phyloP scores from a whole-genome alignment of 2,113 vertebrate species.

The Platichthys flesus region DNA sequence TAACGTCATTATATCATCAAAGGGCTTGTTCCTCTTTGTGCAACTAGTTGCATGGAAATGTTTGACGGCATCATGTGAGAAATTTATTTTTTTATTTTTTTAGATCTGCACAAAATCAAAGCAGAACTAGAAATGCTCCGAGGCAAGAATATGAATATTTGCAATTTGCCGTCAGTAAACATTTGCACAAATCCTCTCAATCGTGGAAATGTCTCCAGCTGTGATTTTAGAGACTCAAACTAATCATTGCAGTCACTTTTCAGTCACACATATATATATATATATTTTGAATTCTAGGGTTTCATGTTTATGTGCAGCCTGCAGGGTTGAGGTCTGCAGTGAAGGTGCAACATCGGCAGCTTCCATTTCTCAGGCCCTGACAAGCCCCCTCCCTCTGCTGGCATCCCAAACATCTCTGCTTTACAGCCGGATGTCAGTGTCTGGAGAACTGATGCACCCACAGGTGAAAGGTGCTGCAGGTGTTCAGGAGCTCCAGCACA shows the following conservation, averaged over 20 bases:
- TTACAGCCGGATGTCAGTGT: slow-evolving; percentile 15
- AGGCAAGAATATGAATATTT: not conserved
- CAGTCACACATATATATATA: not conserved
- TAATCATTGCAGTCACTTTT: not conserved
- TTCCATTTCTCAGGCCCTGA: slow-evolving; percentile 60
- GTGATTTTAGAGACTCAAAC: not conserved
- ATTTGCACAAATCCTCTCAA: not conserved
- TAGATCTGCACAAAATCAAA: not conserved
- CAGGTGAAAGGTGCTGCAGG: slow-evolving; percentile 37
- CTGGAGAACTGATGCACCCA: slow-evolving; percentile 11
- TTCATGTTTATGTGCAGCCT: not conserved
- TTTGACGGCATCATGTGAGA: not conserved
- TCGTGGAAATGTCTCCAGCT: not conserved
- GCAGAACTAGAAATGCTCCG: not conserved
- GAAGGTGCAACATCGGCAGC: slow-evolving; percentile 16
- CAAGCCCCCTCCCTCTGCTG: slow-evolving; percentile 61
- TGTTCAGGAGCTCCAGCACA: slow-evolving; percentile 16
- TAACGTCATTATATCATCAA: not conserved
- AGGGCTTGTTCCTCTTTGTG: not conserved
- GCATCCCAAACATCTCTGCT: slow-evolving; percentile 64
- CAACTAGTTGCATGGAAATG: not conserved
- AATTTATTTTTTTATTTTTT: not conserved
- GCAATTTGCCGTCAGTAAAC: not conserved
- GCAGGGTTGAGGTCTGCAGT: not conserved
- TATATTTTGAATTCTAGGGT: not conserved